Conservation (phyloP, 2,797 vertebrate genomes). For the Poeciliopsis paucimaculata region DNA sequence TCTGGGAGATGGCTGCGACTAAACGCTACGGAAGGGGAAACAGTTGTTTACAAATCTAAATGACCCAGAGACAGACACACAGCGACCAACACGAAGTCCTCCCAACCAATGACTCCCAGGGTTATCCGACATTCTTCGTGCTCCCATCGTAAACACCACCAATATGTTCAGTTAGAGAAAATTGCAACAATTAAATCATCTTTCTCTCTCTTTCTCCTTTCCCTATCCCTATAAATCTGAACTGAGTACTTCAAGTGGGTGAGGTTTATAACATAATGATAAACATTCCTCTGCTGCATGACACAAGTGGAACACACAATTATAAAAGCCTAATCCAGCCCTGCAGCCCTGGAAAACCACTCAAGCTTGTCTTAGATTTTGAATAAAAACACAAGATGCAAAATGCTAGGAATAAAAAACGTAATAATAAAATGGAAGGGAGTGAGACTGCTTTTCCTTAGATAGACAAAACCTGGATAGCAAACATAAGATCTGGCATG, state of each 20-base stretch:
- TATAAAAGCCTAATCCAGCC: slow-evolving; percentile 43
- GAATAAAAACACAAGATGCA: slow-evolving; percentile 40
- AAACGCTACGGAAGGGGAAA: slow-evolving; percentile 42
- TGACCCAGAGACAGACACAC: slow-evolving; percentile 46
- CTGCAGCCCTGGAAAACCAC: slow-evolving; percentile 36
- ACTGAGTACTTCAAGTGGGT: slow-evolving; percentile 53
- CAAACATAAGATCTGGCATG: slow-evolving; percentile 12
- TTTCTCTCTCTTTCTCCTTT: slow-evolving; percentile 20
- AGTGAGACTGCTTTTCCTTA: slow-evolving; percentile 31
- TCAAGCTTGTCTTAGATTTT: slow-evolving; percentile 46
- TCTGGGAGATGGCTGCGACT: slow-evolving; percentile 44
- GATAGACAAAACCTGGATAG: slow-evolving; percentile 36
- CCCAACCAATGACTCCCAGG: background rate
- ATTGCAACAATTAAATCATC: slow-evolving; percentile 44
- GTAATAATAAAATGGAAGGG: background rate
- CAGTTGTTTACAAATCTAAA: slow-evolving; percentile 51
- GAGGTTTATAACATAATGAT: slow-evolving; percentile 66
- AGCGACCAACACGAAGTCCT: slow-evolving; percentile 5
- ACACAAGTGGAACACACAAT: slow-evolving; percentile 53
- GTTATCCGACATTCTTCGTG: slow-evolving; percentile 12
- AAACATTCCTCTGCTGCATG: slow-evolving; percentile 56
- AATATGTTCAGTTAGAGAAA: slow-evolving; percentile 15
- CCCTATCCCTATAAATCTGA: slow-evolving; percentile 45
- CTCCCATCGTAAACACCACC: slow-evolving; percentile 42
- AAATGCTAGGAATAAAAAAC: slow-evolving; percentile 10